Conservation (phyloP, 2,797 vertebrate genomes). For the Champsocephalus esox region DNA sequence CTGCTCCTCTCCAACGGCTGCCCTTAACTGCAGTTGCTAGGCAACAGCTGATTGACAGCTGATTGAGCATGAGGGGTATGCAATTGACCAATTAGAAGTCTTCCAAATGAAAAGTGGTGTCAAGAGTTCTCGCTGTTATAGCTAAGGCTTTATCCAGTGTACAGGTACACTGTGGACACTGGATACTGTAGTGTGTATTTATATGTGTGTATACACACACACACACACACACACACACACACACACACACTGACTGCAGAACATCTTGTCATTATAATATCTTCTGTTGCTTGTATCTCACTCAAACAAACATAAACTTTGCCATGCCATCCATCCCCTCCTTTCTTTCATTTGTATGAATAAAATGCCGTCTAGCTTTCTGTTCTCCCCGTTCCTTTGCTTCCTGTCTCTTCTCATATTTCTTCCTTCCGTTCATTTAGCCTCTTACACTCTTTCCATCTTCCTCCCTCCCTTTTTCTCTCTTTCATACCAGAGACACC, state of each 20-base stretch:
- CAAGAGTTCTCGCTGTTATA: constrained; percentile 69
- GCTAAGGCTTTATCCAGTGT: constrained; percentile 31
- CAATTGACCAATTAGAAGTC: constrained; percentile 84
- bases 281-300: constrained; percentile 1
- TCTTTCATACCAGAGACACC: constrained; percentile 52
- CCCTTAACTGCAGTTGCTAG: constrained; percentile 78
- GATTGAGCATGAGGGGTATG: constrained; percentile 80
- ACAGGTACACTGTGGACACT: constrained; percentile 15
- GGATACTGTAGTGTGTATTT: neutral
- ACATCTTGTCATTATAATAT: constrained; percentile 3
- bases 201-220: neutral
- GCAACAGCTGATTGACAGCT: constrained; percentile 85
- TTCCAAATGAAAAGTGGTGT: constrained; percentile 79
- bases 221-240: neutral
- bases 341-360: constrained; percentile 6
- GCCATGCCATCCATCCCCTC: neutral
- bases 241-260: neutral
- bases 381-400: constrained; percentile 3
- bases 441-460: constrained; percentile 25
- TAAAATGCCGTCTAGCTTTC: constrained; percentile 5
- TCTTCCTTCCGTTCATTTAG: constrained; percentile 30
- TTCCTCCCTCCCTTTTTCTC: constrained; percentile 34
- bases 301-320: constrained; percentile 1
- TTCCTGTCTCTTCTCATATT: constrained; percentile 20
- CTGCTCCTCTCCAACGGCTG: constrained; percentile 44